Evolutionary conservation across 2,888 invertebrate species (phyloP), one percentile per base, ranked within the genome.

Genomic region (Rhagium mordax): DNA sequence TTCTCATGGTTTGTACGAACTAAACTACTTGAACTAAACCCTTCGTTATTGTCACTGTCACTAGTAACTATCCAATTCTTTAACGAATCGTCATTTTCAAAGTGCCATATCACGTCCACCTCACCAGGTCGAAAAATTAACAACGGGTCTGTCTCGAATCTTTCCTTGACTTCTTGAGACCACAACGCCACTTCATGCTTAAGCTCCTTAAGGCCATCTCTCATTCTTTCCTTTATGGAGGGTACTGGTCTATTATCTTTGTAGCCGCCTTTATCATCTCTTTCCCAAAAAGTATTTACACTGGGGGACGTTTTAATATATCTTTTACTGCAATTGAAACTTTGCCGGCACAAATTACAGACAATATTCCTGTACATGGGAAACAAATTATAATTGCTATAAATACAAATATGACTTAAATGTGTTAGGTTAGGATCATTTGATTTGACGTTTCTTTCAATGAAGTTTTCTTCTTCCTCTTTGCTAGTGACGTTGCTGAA

Each of bases 11-110:
- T 88, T 79, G 94, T 94, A 78, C 94, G 87, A 16, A 91, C 89
- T 15, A 98, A 88, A 6, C 88, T 87, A 71, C 93, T 93, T 33
- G 81, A 87, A 85, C 96, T 97, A 83, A 89, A 92, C 0, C 98
- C 98, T 85, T 95, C 92, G 71, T 92, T 91, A 83, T 95, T 93
- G 87, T 97, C 96, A 73, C 91, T 92, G 85, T 98, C 98, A 67
- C 91, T 88, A 0, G 95, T 94, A 0, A 93, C 91, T 15, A 93
- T 87, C 92, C 95, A 97, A 51, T 92, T 88, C 0, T 94, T 89
- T 3, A 96, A 81, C 0, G 90, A 90, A 20, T 90, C 87, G 0
- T 90, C 89, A 48, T 91, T 88, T 72, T 89, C 85, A 86, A 97
- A 96, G 81, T 91, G 91, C 92, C 94, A 96, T 0, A 92, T 83